Evolutionary conservation across 2,113 vertebrate genomes (phyloP).

Genomic region (Aptenodytes forsteri): DNA sequence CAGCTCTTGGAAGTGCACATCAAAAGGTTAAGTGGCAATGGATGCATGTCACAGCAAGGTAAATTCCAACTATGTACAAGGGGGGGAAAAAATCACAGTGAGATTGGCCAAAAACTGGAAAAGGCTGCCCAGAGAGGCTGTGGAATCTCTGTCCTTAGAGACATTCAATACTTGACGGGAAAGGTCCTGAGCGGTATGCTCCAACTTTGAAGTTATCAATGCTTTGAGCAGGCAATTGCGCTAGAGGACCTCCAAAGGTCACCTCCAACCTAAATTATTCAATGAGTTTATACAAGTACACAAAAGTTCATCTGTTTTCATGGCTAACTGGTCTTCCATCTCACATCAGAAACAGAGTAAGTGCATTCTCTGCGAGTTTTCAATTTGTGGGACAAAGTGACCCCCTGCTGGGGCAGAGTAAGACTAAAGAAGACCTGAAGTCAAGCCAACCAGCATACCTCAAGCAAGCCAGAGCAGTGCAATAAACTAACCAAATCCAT

Average conservation of each 20-base stretch:
- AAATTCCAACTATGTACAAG: not conserved
- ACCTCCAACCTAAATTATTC: not conserved
- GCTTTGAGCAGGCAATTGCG: not conserved
- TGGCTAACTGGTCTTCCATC: not conserved
- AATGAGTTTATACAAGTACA: not conserved
- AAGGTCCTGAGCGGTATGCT: not conserved
- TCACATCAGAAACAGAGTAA: not conserved
- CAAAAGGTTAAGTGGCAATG: not conserved
- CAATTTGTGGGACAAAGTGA: conserved; percentile 4
- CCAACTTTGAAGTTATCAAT: not conserved
- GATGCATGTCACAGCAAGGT: not conserved
- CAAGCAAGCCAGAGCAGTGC: not conserved
- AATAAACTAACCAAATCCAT: conserved; percentile 57
- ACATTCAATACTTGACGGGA: not conserved
- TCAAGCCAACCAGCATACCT: not conserved
- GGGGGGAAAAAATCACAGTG: too few species aligned
- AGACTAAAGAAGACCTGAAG: not conserved
- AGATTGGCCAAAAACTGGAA: not conserved
- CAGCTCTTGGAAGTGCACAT: not conserved
- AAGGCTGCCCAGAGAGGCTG: not conserved
- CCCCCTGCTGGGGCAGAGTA: not conserved
- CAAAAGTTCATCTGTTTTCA: not conserved
- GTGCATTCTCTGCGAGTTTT: not conserved
- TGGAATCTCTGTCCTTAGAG: not conserved
- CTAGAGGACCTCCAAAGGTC: not conserved